Evolutionary conservation across 2,797 vertebrate species (phyloP).

Genomic region (Mareca penelope): DNA sequence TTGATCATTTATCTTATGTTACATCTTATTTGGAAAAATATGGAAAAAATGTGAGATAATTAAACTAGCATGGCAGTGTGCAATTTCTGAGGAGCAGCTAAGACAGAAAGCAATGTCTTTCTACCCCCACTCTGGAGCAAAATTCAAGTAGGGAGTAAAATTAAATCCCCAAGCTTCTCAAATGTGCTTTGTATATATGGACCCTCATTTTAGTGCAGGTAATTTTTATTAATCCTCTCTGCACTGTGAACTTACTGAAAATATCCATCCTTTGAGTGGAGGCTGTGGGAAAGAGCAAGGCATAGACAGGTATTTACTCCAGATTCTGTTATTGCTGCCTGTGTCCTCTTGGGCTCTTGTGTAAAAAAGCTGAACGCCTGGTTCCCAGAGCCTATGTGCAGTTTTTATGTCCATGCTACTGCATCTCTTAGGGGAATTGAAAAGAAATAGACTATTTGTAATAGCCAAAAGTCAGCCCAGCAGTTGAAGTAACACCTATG

Average conservation of each 20-base stretch:
- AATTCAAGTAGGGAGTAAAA: background rate
- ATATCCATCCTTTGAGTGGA: background rate
- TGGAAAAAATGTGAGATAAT: background rate
- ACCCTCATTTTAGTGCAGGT: background rate
- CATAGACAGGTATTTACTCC: background rate
- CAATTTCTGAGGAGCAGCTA: background rate
- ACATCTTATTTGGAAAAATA: background rate
- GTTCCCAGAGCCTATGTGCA: background rate
- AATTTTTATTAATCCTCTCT: background rate
- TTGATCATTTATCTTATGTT: background rate
- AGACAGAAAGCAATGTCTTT: background rate
- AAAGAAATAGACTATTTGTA: background rate
- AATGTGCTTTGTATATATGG: background rate
- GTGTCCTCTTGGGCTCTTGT: background rate
- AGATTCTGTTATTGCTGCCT: background rate
- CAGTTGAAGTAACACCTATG: background rate
- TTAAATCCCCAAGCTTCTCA: background rate
- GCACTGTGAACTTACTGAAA: background rate
- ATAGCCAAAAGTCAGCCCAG: background rate
- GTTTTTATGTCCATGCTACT: background rate
- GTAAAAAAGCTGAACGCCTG: background rate
- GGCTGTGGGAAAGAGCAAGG: background rate
- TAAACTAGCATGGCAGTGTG: background rate
- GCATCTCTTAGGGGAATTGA: background rate
- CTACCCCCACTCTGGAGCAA: background rate